Evolutionary conservation across 2,113 vertebrate genomes (phyloP).

Genomic region (Mormyrus lacerda): DNA sequence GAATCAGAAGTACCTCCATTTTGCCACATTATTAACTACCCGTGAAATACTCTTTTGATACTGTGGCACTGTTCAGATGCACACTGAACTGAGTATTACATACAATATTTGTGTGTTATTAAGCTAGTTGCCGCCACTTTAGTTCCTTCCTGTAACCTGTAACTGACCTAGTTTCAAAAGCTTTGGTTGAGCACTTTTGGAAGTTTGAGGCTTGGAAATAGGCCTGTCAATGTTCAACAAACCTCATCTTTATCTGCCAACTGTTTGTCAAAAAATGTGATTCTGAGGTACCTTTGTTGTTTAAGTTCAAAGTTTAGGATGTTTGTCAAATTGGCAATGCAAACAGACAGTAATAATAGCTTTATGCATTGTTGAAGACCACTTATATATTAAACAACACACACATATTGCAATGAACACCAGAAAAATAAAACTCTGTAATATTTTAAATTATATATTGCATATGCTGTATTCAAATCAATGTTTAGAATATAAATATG

Average conservation of each 20-base stretch:
- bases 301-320: slow-evolving; percentile 11
- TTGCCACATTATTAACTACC: not conserved
- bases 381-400: not conserved
- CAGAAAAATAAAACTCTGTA: not conserved
- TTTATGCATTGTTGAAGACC: not conserved
- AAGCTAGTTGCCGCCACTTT: not conserved
- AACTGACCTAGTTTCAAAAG: not conserved
- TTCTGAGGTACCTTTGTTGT: not conserved
- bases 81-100: not conserved
- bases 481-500: not conserved
- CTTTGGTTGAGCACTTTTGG: not conserved
- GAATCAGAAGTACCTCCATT: not conserved
- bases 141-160: not conserved
- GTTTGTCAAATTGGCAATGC: not conserved
- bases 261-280: not conserved
- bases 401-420: not conserved
- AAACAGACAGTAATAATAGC: not conserved
- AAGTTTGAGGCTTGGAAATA: not conserved
- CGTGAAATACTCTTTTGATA: not conserved
- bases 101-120: not conserved
- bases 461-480: not conserved
- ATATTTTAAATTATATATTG: not conserved
- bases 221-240: not conserved
- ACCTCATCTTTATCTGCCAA: not conserved
- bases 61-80: not conserved